Base-by-base conservation (phyloP, 2,113 vertebrate species). In the Falcunculus frontatus region DNA sequence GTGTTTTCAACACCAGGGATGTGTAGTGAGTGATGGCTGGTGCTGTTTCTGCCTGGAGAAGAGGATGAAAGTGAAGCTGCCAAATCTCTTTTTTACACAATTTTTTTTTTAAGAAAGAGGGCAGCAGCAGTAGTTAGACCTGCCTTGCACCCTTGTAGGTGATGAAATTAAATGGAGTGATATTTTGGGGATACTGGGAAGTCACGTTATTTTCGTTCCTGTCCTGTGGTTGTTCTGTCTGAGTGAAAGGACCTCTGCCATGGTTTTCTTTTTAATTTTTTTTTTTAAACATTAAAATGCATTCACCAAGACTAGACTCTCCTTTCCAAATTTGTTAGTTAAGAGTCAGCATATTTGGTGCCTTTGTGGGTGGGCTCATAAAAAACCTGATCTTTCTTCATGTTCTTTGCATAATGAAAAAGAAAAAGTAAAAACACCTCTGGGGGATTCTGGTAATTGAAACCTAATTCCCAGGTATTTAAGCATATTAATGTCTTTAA, bases 321-420 rank as follows among this genome's bases (percentile, higher is more conserved):
- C 21, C n/a, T 37, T 67, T 93, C 87, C 78, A 93, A 15, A 83
- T 67, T 50, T 85, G 4, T 94, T 77, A 70, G n/a, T 67, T 84
- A 79, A 84, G 72, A 91, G 74, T 93, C 84, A 91, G 91, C 70
- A 52, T 65, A 69, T 90, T 87, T 88, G 60, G 55, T 93, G 87
- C 11, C 79, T 94, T 83, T 86, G 90, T 91, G 95, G 90, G 93
- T 96, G 95, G 95, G 87, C 93, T 93, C 39, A 26, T 92, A 92
- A 93, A 97, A 97, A 96, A 73, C 27, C 42, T 50, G 50, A 70
- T 93, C 79, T 63, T 70, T 57, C 75, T 94, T 88, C 60, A 77
- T 74, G 49, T 88, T 93, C 46, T 95, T 95, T 94, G 72, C 90
- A 86, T 97, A 95, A 93, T 77, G 84, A 91, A 87, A 62, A 89